phyloP scores from a whole-genome alignment of 2,888 invertebrate species.

The Subacronicta megacephala region DNA sequence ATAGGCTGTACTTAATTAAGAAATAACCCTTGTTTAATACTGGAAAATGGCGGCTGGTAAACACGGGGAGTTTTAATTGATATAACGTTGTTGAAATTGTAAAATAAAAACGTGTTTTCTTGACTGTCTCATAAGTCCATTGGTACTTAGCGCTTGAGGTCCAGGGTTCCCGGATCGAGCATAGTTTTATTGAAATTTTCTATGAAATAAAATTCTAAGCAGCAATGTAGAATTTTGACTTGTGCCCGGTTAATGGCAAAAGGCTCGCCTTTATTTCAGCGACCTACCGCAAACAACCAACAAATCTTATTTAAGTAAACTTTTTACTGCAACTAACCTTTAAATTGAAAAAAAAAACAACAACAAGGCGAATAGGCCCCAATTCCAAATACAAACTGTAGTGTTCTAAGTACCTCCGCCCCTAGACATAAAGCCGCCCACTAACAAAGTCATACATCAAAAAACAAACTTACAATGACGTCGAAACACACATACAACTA shows the following conservation, averaged over 20 bases:
- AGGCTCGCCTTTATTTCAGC: too few relatives aligned
- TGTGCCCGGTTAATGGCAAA: too few relatives aligned
- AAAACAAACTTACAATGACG: conserved; percentile 35
- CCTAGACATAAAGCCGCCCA: conserved; percentile 48
- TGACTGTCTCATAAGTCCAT: background rate
- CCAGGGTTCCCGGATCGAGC: too few relatives aligned
- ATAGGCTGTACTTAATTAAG: conserved; percentile 47
- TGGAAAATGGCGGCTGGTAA: conserved; percentile 25
- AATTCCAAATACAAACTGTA: conserved; percentile 69
- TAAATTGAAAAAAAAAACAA: conserved; percentile 14
- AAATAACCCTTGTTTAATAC: conserved; percentile 40
- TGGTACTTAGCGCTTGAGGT: too few relatives aligned
- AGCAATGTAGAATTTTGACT: too few relatives aligned
- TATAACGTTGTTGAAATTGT: conserved; percentile 38
- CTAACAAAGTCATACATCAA: conserved; percentile 32
- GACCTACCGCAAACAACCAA: too few relatives aligned
- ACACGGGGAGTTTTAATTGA: conserved; percentile 38
- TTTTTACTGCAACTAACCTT: too few relatives aligned
- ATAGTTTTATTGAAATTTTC: too few relatives aligned
- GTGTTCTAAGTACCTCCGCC: conserved; percentile 54
- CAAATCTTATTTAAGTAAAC: too few relatives aligned
- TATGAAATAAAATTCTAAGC: too few relatives aligned
- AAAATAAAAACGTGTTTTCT: conserved; percentile 6
- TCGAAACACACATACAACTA: conserved; percentile 1
- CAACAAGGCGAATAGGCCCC: conserved; percentile 64